phyloP scores from a whole-genome alignment of 2,888 invertebrate genomes.

The Lapara coniferarum region DNA sequence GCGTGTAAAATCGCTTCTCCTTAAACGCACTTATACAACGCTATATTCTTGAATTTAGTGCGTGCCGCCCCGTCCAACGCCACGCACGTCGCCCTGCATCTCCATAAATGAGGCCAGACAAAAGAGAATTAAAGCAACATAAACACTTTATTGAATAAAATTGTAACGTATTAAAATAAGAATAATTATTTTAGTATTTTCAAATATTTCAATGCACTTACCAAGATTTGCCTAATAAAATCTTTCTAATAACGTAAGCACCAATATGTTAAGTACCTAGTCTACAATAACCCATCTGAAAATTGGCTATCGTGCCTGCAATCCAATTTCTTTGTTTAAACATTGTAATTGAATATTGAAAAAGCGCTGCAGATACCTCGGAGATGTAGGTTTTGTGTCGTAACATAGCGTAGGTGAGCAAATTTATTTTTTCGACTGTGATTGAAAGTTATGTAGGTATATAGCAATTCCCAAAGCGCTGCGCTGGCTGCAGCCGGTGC shows the following conservation, averaged over 20 bases:
- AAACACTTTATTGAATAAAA: too few relatives aligned
- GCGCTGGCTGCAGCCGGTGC: conserved; percentile 64
- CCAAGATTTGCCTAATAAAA: neutral
- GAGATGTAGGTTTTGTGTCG: conserved; percentile 38
- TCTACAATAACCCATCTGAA: conserved; percentile 42
- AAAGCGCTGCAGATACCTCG: conserved; percentile 49
- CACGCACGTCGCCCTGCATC: too few relatives aligned
- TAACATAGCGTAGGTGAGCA: conserved; percentile 38
- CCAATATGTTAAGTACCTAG: neutral
- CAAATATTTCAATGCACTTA: too few relatives aligned
- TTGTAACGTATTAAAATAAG: too few relatives aligned
- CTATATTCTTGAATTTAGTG: too few relatives aligned
- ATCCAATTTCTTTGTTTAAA: conserved; percentile 75
- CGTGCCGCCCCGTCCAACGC: too few relatives aligned
- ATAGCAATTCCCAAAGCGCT: conserved; percentile 71
- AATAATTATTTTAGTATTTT: too few relatives aligned
- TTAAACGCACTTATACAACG: too few relatives aligned
- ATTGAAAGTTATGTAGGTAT: conserved; percentile 55
- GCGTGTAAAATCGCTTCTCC: too few relatives aligned
- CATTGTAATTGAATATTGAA: conserved; percentile 70
- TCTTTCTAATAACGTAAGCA: neutral
- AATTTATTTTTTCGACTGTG: conserved; percentile 70
- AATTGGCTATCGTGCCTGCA: conserved; percentile 54
- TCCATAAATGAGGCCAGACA: too few relatives aligned
- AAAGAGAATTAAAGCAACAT: too few relatives aligned